Conservation (phyloP, 2,888 invertebrate genomes). For the Nysson spinosus region DNA sequence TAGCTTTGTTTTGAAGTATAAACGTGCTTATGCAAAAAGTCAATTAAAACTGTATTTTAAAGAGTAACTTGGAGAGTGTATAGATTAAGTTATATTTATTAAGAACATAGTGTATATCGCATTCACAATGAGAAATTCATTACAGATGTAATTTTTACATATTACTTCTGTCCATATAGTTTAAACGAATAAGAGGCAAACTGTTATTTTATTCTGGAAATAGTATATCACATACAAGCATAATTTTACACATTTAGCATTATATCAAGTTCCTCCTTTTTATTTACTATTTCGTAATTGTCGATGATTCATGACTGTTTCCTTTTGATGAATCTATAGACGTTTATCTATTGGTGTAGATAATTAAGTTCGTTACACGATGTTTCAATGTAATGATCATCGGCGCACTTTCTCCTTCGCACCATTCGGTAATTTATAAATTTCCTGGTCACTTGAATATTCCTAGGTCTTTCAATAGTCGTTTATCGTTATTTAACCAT, state of each 20-base stretch:
- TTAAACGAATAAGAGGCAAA: constrained; percentile 69
- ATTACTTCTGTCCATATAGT: no score
- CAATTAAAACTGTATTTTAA: no score
- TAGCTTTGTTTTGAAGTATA: no score
- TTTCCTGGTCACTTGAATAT: constrained; percentile 46
- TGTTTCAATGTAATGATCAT: constrained; percentile 58
- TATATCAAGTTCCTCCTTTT: constrained; percentile 59
- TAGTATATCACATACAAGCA: constrained; percentile 74
- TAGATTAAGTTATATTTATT: no score
- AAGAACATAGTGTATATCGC: no score
- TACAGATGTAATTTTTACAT: no score
- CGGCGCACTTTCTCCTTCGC: constrained; percentile 46
- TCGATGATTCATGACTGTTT: no score
- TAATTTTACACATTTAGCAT: constrained; percentile 65
- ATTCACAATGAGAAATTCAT: no score
- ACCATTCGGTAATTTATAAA: constrained; percentile 52
- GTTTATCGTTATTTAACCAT: constrained; percentile 30
- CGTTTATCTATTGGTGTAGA: constrained; percentile 58
- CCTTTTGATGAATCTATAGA: constrained; percentile 43
- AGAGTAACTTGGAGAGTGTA: no score
- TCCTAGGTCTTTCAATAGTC: constrained; percentile 40
- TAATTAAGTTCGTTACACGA: constrained; percentile 53
- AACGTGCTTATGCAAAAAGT: no score
- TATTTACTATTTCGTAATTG: constrained; percentile 57
- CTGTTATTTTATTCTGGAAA: constrained; percentile 73